phyloP scores from a whole-genome alignment of 2,888 invertebrate genomes.

The Drosophila stalkeri region DNA sequence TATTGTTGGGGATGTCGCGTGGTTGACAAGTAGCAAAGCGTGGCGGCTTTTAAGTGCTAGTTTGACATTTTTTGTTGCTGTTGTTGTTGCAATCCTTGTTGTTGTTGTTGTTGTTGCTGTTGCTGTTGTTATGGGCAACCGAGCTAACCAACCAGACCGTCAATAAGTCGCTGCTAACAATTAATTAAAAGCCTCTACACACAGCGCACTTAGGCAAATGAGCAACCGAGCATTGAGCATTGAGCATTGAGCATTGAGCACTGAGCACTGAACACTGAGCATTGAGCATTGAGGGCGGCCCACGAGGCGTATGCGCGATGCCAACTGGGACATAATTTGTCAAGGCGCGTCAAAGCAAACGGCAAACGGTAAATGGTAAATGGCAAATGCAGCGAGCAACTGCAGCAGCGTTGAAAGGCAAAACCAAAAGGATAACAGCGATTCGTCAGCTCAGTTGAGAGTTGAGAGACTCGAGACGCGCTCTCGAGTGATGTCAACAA shows the following conservation, averaged over 20 bases:
- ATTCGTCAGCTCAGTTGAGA: slow-evolving; percentile 41
- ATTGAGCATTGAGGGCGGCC: slow-evolving; percentile 43
- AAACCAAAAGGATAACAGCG: slow-evolving; percentile 64
- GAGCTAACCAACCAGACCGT: slow-evolving; percentile 73
- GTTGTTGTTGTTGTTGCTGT: slow-evolving; percentile 14
- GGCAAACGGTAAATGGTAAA: slow-evolving; percentile 49
- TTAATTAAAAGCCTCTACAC: slow-evolving; percentile 74
- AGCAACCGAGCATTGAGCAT: slow-evolving; percentile 55
- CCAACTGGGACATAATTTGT: slow-evolving; percentile 76
- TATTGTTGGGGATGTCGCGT: slow-evolving; percentile 76
- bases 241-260: slow-evolving; percentile 4
- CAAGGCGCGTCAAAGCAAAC: slow-evolving; percentile 74
- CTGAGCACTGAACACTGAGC: slow-evolving; percentile 5
- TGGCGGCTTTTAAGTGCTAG: slow-evolving; percentile 78
- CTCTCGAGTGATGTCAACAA: slow-evolving; percentile 76
- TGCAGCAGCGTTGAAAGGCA: slow-evolving; percentile 27
- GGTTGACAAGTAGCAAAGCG: slow-evolving; percentile 78
- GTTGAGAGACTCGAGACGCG: slow-evolving; percentile 51
- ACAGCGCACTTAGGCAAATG: slow-evolving; percentile 78
- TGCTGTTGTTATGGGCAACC: slow-evolving; percentile 64
- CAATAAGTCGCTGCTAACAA: slow-evolving; percentile 77
- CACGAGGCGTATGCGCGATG: slow-evolving; percentile 72
- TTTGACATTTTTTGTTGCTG: slow-evolving; percentile 65
- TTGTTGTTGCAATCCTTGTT: slow-evolving; percentile 35
- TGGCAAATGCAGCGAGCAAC: slow-evolving; percentile 47